Evolutionary conservation across 2,113 vertebrate species (phyloP), one percentile per base, ranked within the genome.

Genomic region (Rhombomys opimus): DNA sequence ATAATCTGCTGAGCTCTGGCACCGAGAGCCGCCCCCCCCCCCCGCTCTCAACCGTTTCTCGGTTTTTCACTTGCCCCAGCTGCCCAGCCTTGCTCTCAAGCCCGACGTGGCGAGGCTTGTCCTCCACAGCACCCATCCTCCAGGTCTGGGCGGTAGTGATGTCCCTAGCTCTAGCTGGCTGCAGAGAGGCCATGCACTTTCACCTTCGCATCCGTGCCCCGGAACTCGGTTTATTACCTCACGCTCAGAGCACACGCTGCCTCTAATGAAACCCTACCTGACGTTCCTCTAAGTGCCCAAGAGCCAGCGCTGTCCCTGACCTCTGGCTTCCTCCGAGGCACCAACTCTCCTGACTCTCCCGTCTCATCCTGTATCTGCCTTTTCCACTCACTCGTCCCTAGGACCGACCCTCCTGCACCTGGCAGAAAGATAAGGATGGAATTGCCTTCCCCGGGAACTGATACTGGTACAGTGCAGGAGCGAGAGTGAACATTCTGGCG

Each of bases 1-100:
- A 97, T 98, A 98, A 97, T 98, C 98, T 98, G 98, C 98, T 63
- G n/a, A 63, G 68, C 38, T 81, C 67, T 35, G 17, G 89, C 89
- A 65, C 32, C 32, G 52, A 87, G 38, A 89, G 75, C 59, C 20
- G 17, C 88, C 68, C 73, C 54, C 15, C 65, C 94, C 17, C 76
- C 50, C 59, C 57, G 9, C 27, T 88, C 75, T 93, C 77, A 93
- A 87, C 73, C 20, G 17, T 75, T 85, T 82, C 78, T 90, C 75
- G 87, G 52, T 10, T 95, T 50, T 90, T 87, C 50, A 94, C 8
- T 0, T 11, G 41, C 50, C 61, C 54, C 85, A 72, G 70, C 63
- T 54, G 54, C 72, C 73, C 50, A 77, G 68, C 50, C 67, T 81
- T 27, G 18, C 75, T 70, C 52, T 94, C 65, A 87, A 85, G 70